Percentiles rank a stretch among this genome's conserved stretches.
Evolutionary conservation across 2,888 invertebrate genomes (phyloP).

Genomic region (Volucella inanis): DNA sequence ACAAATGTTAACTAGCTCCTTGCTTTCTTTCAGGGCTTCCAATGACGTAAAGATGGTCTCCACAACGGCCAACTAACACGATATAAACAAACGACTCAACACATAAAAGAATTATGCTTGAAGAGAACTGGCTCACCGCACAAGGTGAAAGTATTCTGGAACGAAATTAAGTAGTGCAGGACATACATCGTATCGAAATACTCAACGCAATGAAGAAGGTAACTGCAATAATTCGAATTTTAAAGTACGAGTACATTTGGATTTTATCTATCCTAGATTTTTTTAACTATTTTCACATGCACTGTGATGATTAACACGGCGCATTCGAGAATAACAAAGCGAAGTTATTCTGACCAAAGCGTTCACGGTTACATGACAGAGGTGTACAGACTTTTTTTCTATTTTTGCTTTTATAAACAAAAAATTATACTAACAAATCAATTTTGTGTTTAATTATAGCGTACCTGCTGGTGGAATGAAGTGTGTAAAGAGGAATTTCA

Average conservation of each 20-base stretch:
- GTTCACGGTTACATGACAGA: slow-evolving; percentile 92
- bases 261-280: slow-evolving; percentile 62
- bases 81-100: slow-evolving; percentile 70
- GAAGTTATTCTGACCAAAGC: slow-evolving; percentile 91
- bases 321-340: slow-evolving; percentile 84
- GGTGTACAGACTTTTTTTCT: slow-evolving; percentile 83
- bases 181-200: slow-evolving; percentile 42
- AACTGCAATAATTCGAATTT: slow-evolving; percentile 1
- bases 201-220: slow-evolving; percentile 65
- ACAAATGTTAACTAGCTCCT: slow-evolving; percentile 38
- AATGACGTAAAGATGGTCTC: slow-evolving; percentile 64
- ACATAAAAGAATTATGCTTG: slow-evolving; percentile 64
- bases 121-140: slow-evolving; percentile 55
- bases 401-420: slow-evolving; percentile 14
- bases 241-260: not conserved
- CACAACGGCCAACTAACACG: slow-evolving; percentile 36
- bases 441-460: slow-evolving; percentile 84
- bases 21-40: slow-evolving; percentile 22
- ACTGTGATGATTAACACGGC: slow-evolving; percentile 73
- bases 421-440: slow-evolving; percentile 28
- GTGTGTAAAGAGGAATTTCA: slow-evolving; percentile 96
- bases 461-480: slow-evolving; percentile 97
- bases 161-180: slow-evolving; percentile 52
- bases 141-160: slow-evolving; percentile 42
- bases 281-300: slow-evolving; percentile 76